A percentile compares a stretch with the other conserved stretches of the same genome.
Evolutionary conservation across 2,113 vertebrate species (phyloP).

Genomic region (Coryphaenoides rupestris): DNA sequence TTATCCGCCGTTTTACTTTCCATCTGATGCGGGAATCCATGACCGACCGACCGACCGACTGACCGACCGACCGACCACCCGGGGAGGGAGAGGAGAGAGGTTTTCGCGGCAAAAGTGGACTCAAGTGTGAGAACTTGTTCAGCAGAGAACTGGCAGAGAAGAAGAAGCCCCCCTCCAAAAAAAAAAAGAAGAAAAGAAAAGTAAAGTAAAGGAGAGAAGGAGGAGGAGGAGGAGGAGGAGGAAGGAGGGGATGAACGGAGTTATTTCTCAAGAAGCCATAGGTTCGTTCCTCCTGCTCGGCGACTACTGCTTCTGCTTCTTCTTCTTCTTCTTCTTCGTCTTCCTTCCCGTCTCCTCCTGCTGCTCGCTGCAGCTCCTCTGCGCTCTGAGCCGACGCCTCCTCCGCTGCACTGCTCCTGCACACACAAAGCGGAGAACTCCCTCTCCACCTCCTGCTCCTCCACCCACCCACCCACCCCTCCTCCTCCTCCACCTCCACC

Average conservation of each 20-base stretch:
- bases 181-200: conserved; percentile 45
- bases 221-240: neutral
- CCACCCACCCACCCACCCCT: too few relatives aligned
- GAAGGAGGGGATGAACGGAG: neutral
- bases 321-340: too few relatives aligned
- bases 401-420: conserved; percentile 56
- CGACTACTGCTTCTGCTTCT: too few relatives aligned
- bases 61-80: too few relatives aligned
- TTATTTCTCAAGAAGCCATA: conserved; percentile 62
- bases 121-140: conserved; percentile 52
- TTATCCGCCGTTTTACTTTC: conserved; percentile 82
- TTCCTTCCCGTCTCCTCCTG: too few relatives aligned
- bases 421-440: too few relatives aligned
- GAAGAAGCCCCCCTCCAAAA: conserved; percentile 68
- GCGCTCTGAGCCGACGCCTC: too few relatives aligned
- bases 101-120: conserved; percentile 68
- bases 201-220: conserved; percentile 20
- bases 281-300: conserved; percentile 57
- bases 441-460: too few relatives aligned
- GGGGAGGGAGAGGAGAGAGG: too few relatives aligned
- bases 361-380: conserved; percentile 46
- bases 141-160: conserved; percentile 54
- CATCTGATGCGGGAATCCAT: conserved; percentile 81
- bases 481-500: conserved; percentile 60
- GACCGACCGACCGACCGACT: too few relatives aligned